Conservation (phyloP, 2,113 vertebrate species). For the Lutjanus erythropterus region DNA sequence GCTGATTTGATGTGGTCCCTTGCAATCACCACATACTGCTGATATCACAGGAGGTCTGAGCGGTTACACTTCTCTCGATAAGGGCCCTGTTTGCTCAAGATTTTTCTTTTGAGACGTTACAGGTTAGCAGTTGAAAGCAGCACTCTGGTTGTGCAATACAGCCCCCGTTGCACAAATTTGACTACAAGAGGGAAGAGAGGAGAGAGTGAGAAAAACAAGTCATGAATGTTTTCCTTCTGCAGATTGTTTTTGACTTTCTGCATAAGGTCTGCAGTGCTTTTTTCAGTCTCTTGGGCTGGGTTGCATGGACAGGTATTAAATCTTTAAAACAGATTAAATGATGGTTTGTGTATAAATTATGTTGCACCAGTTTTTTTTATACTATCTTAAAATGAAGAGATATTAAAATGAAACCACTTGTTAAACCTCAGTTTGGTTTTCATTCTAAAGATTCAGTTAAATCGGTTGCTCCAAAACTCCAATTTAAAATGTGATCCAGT, state of each 20-base stretch:
- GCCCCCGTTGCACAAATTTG: conserved; percentile 34
- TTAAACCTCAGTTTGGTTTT: too few species aligned
- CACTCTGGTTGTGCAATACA: conserved; percentile 65
- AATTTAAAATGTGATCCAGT: too few species aligned
- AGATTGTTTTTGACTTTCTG: conserved; percentile 7
- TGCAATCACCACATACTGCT: not conserved
- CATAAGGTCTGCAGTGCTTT: not conserved
- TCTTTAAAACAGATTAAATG: too few species aligned
- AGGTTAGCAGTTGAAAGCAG: conserved; percentile 46
- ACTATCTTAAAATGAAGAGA: too few species aligned
- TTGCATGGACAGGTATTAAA: too few species aligned
- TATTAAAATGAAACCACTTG: too few species aligned
- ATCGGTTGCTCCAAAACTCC: too few species aligned
- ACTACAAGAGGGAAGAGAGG: conserved; percentile 16
- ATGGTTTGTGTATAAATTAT: too few species aligned
- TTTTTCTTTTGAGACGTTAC: conserved; percentile 47
- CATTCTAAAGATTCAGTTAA: too few species aligned
- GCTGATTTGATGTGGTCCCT: not conserved
- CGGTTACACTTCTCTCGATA: conserved; percentile 23
- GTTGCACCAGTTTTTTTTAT: too few species aligned
- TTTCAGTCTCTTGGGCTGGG: not conserved
- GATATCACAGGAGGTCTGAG: conserved; percentile 17
- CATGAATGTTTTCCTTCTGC: conserved; percentile 49
- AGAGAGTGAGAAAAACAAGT: conserved; percentile 61
- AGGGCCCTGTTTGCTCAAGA: conserved; percentile 23